Percentiles rank a stretch among this genome's conserved stretches.
These are phyloP conservation scores for Platysternon megacephalum DNA, from an alignment of 2,113 vertebrate species.

Conservation along the genomic window DNA sequence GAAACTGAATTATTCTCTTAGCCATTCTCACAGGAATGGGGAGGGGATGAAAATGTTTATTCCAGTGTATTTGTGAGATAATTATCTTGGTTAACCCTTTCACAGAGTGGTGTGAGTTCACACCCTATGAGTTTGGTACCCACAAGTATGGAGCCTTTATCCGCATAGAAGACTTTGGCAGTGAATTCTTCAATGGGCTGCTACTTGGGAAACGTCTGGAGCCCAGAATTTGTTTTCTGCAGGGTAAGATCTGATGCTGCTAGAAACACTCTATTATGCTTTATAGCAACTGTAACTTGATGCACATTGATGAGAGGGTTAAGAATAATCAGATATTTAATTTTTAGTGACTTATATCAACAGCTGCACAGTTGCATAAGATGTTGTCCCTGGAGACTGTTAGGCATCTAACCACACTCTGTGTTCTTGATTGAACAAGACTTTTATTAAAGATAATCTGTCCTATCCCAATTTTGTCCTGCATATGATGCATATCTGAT, in stretches of 20 bases:
- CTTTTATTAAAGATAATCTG: background rate
- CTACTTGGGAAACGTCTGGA: constrained; percentile 34
- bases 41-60: background rate
- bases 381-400: background rate
- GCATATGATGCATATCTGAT: background rate
- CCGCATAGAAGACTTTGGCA: constrained; percentile 61
- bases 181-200: constrained; percentile 72
- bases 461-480: background rate
- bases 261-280: background rate
- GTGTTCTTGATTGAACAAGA: background rate
- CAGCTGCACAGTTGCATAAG: background rate
- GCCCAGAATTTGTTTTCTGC: constrained; percentile 68
- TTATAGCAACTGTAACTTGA: background rate
- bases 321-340: background rate
- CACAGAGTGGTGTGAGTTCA: constrained; percentile 76
- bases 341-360: background rate
- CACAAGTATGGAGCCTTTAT: constrained; percentile 71
- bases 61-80: background rate
- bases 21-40: background rate
- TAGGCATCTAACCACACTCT: background rate
- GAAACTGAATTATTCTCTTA: background rate
- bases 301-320: background rate
- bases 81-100: background rate
- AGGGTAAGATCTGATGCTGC: constrained; percentile 43
- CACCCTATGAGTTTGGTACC: constrained; percentile 68